phyloP scores from a whole-genome alignment of 64 coral and sea anemone genomes.

The Montipora efflorescens region DNA sequence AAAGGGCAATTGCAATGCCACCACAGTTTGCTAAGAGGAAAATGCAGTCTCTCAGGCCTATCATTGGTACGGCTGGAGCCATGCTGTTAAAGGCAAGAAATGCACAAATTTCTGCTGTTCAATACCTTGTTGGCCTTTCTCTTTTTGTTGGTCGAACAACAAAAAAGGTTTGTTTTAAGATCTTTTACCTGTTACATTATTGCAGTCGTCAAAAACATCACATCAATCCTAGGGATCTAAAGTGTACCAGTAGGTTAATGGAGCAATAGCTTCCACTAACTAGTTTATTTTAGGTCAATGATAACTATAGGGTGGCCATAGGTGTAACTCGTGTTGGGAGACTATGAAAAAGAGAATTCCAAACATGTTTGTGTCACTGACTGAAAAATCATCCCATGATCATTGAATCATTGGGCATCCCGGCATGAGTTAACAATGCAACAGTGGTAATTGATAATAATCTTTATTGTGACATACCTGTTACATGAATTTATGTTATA shows the following conservation, averaged over 20 bases:
- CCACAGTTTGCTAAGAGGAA: background rate
- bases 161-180: conserved; percentile 14
- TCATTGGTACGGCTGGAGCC: background rate
- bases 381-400: too few relatives aligned
- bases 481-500: too few relatives aligned
- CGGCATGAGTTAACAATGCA: too few relatives aligned
- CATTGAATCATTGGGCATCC: too few relatives aligned
- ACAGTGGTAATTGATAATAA: too few relatives aligned
- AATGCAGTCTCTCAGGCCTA: background rate
- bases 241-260: background rate
- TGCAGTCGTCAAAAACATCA: background rate
- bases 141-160: background rate
- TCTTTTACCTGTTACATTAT: conserved; percentile 19
- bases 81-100: conserved; percentile 10
- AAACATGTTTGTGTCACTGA: too few relatives aligned
- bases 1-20: background rate
- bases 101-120: conserved; percentile 17
- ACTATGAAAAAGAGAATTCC: too few relatives aligned
- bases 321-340: background rate
- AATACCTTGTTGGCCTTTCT: background rate
- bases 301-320: background rate
- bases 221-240: background rate
- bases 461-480: too few relatives aligned
- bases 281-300: background rate
- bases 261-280: background rate